Evolutionary conservation across 2,797 vertebrate genomes (phyloP), one percentile per base, ranked within the genome.

Genomic region (Oreochromis mossambicus): DNA sequence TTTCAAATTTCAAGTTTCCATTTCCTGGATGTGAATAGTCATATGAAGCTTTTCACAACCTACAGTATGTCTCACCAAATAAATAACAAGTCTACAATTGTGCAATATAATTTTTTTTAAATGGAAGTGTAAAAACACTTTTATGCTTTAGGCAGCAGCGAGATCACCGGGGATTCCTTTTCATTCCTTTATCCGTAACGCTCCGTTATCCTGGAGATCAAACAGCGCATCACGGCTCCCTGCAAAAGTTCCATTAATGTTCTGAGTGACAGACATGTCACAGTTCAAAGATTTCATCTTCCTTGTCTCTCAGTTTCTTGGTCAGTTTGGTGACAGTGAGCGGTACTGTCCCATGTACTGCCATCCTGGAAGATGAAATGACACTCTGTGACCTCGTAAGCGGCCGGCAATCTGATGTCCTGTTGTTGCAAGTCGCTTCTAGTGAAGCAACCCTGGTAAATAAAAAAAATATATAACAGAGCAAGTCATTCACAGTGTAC

Each of bases 261-360:
- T 82, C 77, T 46, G 34, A 58, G 8, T 46, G 21, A 75, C 46
- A 68, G 21, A 77, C 7, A 26, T 7, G 82, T 98, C 96, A 99
- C 86, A 98, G 95, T 82, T 97, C 96, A 93, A 98, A 99, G 91
- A 99, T 97, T 86, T 98, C 98, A 17, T 99, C 98, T 81, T 98
- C 98, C 19, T 91, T 88, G 36, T 98, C 97, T 8, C 94, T 96
- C 55, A 99, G 93, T 3, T 91, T 92, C 58, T 85, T 95, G 2
- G 96, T 95, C 34, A 95, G 95, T 68, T 95, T 97, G 87, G 97
- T 98, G 84, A 95, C 91, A 17, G 97, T 97, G 77, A 97, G 94
- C 0, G 97, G 98, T 7, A 97, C 95, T 0, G 96, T 95, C 7
- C 95, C 95, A 0, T 96, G 94, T 10, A 94, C 61, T 2, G 92